Evolutionary conservation across 2,888 invertebrate species (phyloP).

Genomic region (Diachrysia chrysitis): DNA sequence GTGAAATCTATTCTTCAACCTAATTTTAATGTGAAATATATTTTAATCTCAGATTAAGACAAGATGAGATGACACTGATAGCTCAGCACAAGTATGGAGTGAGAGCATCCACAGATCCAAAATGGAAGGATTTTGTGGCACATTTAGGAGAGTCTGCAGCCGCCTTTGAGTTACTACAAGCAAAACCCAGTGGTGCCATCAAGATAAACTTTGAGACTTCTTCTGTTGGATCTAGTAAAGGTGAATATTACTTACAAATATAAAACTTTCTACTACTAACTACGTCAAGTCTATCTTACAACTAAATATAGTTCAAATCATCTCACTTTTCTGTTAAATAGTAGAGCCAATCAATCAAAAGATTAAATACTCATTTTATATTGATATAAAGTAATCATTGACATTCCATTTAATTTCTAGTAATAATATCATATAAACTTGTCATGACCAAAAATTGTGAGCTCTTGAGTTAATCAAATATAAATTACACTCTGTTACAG

Average conservation of each 20-base stretch:
- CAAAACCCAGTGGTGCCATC: slow-evolving; percentile 90
- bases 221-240: slow-evolving; percentile 86
- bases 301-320: no score
- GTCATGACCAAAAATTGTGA: background rate
- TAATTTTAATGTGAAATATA: background rate
- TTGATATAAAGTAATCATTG: no score
- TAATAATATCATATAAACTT: slow-evolving; percentile 21
- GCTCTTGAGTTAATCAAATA: slow-evolving; percentile 27
- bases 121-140: slow-evolving; percentile 88
- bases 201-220: slow-evolving; percentile 86
- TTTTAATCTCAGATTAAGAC: slow-evolving; percentile 84
- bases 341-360: no score
- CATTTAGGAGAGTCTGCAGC: slow-evolving; percentile 91
- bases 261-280: background rate
- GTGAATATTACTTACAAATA: slow-evolving; percentile 64
- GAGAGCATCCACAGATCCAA: slow-evolving; percentile 81
- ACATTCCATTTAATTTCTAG: no score
- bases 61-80: slow-evolving; percentile 90
- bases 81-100: slow-evolving; percentile 92
- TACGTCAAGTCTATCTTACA: no score
- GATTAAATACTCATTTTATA: background rate
- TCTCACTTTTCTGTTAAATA: no score
- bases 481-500: slow-evolving; percentile 75
- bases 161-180: slow-evolving; percentile 91
- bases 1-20: no score